A percentile compares a stretch with the other conserved stretches of the same genome.
phyloP scores from a whole-genome alignment of 2,113 vertebrate species.

The Atlantisia rogersi region DNA sequence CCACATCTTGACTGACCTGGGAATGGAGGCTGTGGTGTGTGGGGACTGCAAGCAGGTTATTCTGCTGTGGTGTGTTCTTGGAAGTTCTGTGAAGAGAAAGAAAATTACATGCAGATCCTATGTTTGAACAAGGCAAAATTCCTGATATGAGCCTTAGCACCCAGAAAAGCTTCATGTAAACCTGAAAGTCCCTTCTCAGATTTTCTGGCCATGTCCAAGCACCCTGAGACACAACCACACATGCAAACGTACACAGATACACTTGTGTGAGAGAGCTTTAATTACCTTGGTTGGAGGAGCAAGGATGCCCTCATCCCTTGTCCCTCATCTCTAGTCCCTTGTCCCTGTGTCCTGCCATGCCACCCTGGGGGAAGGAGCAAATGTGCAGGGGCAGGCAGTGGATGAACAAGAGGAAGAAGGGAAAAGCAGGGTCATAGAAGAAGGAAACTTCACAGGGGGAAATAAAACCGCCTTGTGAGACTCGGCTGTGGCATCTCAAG shows the following conservation, averaged over 20 bases:
- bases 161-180: not conserved
- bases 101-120: not conserved
- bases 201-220: not conserved
- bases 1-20: not conserved
- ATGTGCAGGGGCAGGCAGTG: not conserved
- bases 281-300: not conserved
- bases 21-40: rapidly evolving
- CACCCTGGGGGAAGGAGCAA: rapidly evolving
- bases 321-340: not conserved
- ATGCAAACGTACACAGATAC: not conserved
- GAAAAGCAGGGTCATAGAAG: not conserved
- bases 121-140: not conserved
- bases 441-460: not conserved
- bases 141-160: not conserved
- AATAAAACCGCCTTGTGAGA: not conserved
- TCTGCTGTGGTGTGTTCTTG: not conserved
- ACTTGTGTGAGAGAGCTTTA: not conserved
- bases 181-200: not conserved
- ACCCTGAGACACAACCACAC: not conserved
- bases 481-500: not conserved
- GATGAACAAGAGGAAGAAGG: not conserved
- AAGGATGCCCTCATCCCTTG: not conserved
- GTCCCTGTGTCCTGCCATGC: not conserved
- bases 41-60: not conserved
- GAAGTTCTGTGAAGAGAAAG: not conserved